phyloP scores from a whole-genome alignment of 2,888 invertebrate species.

The Athalia circularis region DNA sequence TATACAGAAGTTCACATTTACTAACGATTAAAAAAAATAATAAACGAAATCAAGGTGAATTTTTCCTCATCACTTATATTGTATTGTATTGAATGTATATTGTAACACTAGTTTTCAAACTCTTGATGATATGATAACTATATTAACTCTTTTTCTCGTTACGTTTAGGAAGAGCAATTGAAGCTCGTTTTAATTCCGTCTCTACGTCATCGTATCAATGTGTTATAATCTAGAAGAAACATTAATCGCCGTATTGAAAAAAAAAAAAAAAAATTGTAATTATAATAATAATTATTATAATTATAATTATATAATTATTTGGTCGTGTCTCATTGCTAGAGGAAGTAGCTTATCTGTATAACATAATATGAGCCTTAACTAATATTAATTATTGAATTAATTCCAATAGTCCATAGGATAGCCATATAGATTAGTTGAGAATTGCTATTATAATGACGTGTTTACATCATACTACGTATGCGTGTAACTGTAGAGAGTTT shows the following conservation, averaged over 20 bases:
- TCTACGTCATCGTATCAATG: conserved; percentile 25
- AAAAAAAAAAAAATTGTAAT: neutral
- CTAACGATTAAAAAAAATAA: neutral
- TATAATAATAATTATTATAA: conserved; percentile 40
- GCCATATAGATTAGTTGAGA: conserved; percentile 7
- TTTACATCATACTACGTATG: conserved; percentile 19
- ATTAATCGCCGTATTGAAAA: neutral
- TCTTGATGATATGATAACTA: conserved; percentile 22
- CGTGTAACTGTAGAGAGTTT: conserved; percentile 27
- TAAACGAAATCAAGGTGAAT: conserved; percentile 10
- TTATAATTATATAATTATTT: conserved; percentile 2
- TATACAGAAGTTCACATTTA: neutral
- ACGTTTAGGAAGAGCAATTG: conserved; percentile 17
- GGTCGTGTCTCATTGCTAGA: conserved; percentile 40
- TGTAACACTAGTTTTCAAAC: conserved; percentile 15
- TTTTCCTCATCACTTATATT: conserved; percentile 1
- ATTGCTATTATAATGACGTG: conserved; percentile 2
- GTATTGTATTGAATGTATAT: conserved; percentile 9
- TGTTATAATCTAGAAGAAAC: conserved; percentile 28
- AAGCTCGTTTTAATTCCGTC: conserved; percentile 13
- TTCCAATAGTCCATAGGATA: conserved; percentile 3
- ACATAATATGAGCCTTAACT: conserved; percentile 43
- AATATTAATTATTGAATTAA: conserved; percentile 19
- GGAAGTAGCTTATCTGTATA: conserved; percentile 36
- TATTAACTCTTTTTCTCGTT: neutral